Evolutionary conservation across 2,797 vertebrate genomes (phyloP), one percentile per base, ranked within the genome.

Genomic region (Falco peregrinus): DNA sequence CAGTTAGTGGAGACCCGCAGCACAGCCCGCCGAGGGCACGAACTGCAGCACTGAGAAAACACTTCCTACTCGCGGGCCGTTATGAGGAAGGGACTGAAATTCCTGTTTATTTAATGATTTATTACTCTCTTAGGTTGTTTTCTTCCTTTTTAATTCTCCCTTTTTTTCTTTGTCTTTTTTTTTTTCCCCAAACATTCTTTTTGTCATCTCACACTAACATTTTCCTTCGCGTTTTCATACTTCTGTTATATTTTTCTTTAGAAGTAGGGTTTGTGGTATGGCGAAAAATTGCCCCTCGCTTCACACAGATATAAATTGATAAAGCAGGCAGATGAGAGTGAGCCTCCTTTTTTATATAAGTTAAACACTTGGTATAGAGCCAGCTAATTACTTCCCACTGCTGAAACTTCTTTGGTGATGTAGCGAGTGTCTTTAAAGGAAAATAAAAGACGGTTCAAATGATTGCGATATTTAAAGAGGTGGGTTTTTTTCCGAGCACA

Each of bases 31-130:
- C 83, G 89, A 61, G 92, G 92, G 61, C 89, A 96, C 92, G 14
- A 69, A 84, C 86, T 57, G 43, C 93, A 92, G 73, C 53, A 10
- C 75, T 31, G 84, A 41, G 75, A 74, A 84, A 93, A 89, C 82
- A 92, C 89, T 96, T 87, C 89, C 91, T 95, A 89, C 63, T 79
- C 45, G 33, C 9, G 9, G 92, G 77, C 77, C 51, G 43, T 86
- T 84, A 69, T 88, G 93, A 97, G 95, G 91, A 95, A 95, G 82
- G 41, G 93, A 89, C 89, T 85, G 91, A 93, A 96, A 97, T 97
- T 95, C 83, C 97, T 97, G 87, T 95, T 97, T 97, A 93, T 91
- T 95, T 95, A 60, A 93, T 97, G 95, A 97, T 96, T 97, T 95
- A 97, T 97, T 95, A 89, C 85, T 83, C 95, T 96, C 88, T 67